These are phyloP conservation scores for Amaurobius ferox DNA, from an alignment of 2,888 invertebrate species.

Conservation along the genomic window DNA sequence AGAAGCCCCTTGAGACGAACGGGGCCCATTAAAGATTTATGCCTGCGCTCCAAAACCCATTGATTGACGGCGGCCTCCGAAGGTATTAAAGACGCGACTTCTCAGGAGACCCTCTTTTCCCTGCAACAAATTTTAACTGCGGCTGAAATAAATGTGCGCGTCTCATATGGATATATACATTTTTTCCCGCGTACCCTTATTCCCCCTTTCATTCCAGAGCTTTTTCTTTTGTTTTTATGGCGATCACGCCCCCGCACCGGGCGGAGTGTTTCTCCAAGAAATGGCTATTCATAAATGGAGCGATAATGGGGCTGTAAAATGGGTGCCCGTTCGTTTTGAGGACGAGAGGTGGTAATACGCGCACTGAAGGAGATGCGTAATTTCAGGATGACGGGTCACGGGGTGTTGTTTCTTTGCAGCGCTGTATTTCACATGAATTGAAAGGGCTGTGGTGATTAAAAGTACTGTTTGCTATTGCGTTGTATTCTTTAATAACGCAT, in stretches of 20 bases:
- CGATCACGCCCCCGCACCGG: background rate
- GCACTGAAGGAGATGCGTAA: background rate
- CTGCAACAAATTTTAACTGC: slow-evolving; percentile 60
- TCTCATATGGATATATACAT: background rate
- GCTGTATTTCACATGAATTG: too few relatives aligned
- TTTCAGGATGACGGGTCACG: background rate
- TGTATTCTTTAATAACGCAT: too few relatives aligned
- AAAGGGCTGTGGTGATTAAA: too few relatives aligned
- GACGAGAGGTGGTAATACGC: background rate
- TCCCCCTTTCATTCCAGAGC: background rate
- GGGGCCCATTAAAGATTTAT: slow-evolving; percentile 72
- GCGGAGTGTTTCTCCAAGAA: background rate
- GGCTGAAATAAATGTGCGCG: slow-evolving; percentile 32
- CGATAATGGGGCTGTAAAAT: background rate
- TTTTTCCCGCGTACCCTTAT: background rate
- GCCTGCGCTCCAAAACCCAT: slow-evolving; percentile 49
- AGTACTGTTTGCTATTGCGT: too few relatives aligned
- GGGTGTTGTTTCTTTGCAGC: background rate
- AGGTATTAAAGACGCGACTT: slow-evolving; percentile 64
- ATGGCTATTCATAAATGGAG: background rate
- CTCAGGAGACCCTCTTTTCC: slow-evolving; percentile 24
- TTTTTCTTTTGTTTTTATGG: slow-evolving; percentile 13
- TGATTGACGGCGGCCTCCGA: slow-evolving; percentile 70
- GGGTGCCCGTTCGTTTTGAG: background rate
- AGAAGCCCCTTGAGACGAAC: slow-evolving; percentile 60